Evolutionary conservation across 2,113 vertebrate species (phyloP), one percentile per base, ranked within the genome.

Genomic region (Catharus fuscescens): DNA sequence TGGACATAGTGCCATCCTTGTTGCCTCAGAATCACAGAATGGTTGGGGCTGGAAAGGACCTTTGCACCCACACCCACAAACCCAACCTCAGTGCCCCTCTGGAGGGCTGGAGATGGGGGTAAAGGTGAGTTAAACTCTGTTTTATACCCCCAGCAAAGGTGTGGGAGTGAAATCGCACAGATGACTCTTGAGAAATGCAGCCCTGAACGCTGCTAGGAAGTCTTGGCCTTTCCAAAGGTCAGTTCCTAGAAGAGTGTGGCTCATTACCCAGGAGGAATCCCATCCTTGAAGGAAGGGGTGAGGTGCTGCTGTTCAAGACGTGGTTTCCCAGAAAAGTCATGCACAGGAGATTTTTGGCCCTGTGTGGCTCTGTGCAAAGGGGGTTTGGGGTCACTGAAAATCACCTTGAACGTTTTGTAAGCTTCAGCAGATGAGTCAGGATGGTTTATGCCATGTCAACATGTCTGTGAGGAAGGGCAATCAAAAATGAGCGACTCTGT

Each of bases 191-290:
- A 54, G 76, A 88, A 93, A 90, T 1, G 5, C 32, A 73, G 29
- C 32, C 14, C 6, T 0, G 18, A 24, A 9, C 0, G 10, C 45
- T 70, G 14, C 76, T 80, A 19, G 71, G 47, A 77, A 59, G 5
- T 4, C 50, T 29, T 77, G 79, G 59, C 45, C 32, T 90, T 93
- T 88, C 78, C 80, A 83, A 92, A 93, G 93, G 78, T 88, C 59
- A 5, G 16, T 80, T 36, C 60, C 59, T 66, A 34, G 59, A 56
- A 82, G 26, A 18, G 28, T 26, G 47, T 78, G 94, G 88, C 86
- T 95, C 96, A 96, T 97, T 97, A 97, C 71, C 72, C 86, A 52
- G 34, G 38, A 93, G 96, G 94, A 97, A 97, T 97, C 86, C 38
- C 34, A 26, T 34, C 67, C 24, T 21, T 9, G 9, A 18, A 42